These are phyloP conservation scores for Chironomus tentans DNA, from an alignment of 2,888 invertebrate genomes.

Conservation along the genomic window DNA sequence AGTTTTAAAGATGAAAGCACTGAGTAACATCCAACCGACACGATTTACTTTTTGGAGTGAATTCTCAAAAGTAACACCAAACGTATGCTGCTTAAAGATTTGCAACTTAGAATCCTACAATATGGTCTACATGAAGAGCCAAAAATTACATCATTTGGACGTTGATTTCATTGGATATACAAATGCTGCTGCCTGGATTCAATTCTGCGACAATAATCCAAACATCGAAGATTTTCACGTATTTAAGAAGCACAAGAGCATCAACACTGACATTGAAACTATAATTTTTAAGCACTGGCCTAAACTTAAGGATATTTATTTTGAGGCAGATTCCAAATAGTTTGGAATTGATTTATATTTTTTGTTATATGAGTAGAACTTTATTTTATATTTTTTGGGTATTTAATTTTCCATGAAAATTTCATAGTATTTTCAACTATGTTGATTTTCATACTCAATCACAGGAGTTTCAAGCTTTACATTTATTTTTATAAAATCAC, in stretches of 20 bases:
- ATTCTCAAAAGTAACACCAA: background rate
- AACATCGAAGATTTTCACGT: background rate
- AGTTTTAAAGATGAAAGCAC: too few species aligned
- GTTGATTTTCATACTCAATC: too few species aligned
- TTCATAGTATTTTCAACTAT: too few species aligned
- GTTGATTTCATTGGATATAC: background rate
- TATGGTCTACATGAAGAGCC: background rate
- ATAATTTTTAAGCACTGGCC: background rate
- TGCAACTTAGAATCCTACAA: background rate
- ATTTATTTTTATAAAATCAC: too few species aligned
- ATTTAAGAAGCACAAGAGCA: background rate
- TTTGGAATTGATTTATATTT: background rate
- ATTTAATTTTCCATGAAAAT: too few species aligned
- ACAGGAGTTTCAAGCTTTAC: too few species aligned
- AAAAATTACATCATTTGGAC: background rate
- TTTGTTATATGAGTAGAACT: background rate
- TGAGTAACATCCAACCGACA: too few species aligned
- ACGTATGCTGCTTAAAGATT: too few species aligned
- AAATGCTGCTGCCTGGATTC: background rate
- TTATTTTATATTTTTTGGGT: background rate
- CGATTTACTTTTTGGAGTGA: background rate
- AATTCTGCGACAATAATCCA: background rate
- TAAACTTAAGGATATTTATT: background rate
- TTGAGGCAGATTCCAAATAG: background rate
- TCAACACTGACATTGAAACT: background rate